Conservation (phyloP, 2,113 vertebrate genomes). For the Corythornis vintsioides region DNA sequence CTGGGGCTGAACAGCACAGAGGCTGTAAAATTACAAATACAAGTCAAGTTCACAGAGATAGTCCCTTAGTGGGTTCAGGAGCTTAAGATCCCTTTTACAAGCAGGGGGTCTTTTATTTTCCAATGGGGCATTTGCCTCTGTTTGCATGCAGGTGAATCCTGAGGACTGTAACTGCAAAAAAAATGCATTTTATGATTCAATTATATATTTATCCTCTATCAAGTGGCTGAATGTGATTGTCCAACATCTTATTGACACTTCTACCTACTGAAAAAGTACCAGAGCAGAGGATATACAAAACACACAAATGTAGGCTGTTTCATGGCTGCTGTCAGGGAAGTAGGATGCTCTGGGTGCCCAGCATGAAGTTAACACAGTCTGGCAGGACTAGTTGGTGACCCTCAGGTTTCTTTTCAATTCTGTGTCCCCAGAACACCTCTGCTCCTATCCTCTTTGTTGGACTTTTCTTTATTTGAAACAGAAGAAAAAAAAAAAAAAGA, state of each 20-base stretch:
- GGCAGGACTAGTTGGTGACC: neutral
- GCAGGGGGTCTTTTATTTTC: neutral
- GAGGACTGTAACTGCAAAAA: neutral
- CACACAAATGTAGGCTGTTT: neutral
- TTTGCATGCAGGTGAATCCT: neutral
- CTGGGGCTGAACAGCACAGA: neutral
- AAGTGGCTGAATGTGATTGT: neutral
- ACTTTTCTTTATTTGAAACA: neutral
- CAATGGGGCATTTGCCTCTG: neutral
- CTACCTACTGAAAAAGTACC: neutral
- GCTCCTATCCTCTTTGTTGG: neutral
- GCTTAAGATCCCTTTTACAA: neutral
- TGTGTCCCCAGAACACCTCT: neutral
- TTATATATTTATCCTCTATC: neutral
- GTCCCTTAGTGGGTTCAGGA: neutral
- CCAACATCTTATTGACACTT: neutral
- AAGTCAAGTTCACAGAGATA: neutral
- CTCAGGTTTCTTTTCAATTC: neutral
- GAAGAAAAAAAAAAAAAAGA: neutral
- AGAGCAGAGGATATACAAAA: neutral
- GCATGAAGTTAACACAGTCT: neutral
- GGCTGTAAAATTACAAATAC: neutral
- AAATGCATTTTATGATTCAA: neutral
- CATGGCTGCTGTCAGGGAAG: neutral
- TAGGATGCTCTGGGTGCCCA: neutral